phyloP scores from a whole-genome alignment of 2,888 invertebrate genomes.

The Cheilosia impressa region DNA sequence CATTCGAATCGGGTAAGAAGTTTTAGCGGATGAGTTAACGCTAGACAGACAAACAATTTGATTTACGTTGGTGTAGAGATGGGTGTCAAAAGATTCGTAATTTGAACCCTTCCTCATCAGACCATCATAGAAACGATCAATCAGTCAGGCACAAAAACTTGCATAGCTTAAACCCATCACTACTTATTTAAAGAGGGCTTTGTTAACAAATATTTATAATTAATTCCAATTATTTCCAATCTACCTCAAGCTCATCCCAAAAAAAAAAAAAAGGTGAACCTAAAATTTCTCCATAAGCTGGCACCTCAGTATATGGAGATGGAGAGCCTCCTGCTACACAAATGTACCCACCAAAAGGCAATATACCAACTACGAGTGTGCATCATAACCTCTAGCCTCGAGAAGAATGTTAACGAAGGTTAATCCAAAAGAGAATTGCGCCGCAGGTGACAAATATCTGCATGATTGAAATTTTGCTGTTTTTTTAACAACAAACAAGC shows the following conservation, averaged over 20 bases:
- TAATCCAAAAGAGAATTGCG: conserved; percentile 67
- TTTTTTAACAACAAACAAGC: conserved; percentile 68
- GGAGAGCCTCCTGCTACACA: neutral
- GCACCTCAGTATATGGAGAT: neutral
- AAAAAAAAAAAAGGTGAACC: neutral
- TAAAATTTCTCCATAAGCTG: neutral
- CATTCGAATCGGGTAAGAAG: too few species aligned
- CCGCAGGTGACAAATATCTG: conserved; percentile 70
- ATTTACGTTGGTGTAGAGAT: too few species aligned
- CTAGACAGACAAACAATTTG: too few species aligned
- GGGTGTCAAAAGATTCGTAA: too few species aligned
- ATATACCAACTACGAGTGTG: conserved; percentile 22
- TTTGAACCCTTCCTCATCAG: too few species aligned
- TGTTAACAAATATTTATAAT: neutral
- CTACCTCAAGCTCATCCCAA: neutral
- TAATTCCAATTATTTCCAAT: neutral
- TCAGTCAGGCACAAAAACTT: too few species aligned
- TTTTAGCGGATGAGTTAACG: too few species aligned
- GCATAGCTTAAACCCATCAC: too few species aligned
- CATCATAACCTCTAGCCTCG: conserved; percentile 46
- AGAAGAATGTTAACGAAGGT: conserved; percentile 68
- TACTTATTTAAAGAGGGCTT: too few species aligned
- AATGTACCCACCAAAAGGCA: conserved; percentile 1
- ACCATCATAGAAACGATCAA: too few species aligned
- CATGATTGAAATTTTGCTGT: conserved; percentile 70